Base-by-base conservation (phyloP, 1,140 invertebrate species). In the Ridgeia piscesae region DNA sequence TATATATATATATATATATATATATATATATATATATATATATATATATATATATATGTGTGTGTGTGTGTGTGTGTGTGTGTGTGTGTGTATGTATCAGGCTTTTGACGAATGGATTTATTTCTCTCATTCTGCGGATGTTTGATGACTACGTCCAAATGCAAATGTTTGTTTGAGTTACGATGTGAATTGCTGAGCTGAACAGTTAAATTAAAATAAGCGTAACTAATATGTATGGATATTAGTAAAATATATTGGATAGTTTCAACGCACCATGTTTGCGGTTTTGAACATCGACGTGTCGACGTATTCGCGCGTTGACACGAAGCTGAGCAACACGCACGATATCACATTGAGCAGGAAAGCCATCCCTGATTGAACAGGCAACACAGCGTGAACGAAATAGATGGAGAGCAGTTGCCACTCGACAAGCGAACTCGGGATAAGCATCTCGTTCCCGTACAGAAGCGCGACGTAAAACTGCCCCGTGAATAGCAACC, bases 401-500 rank as follows among this genome's bases (percentile, higher is more conserved):
- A 58, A 0, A 9, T 42, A 91, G 58, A 91, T 35, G 8, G 91
- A 35, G n/a, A 35, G 33, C 31, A 48, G 33, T 33, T 58, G 33
- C 35, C 42, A 91, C 58, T 58, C 91, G n/a, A 91, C 58, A 34
- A 48, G 58, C 9, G 58, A 91, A 42, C 91, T 48, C 35, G 58
- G 42, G 33, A 48, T 34, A 11, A 42, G 8, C 33, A 92, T 34
- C 58, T 89, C 14, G 6, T n/a, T 8, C 77, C 48, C 58, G 2
- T 17, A 1, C 58, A 92, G 11, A 89, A 31, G 42, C 27, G 89
- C 27, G 42, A 89, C 1, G 97, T 94, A 34, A 97, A 95, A 97
- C 97, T 97, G 34, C 97, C 96, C n/a, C 88, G 77, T 33, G 97
- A 93, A 93, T 97, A 97, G 33, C 97, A 97, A 9, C 97, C 94